Base-by-base conservation (phyloP, 2,888 invertebrate genomes). In the Zaprionus bogoriensis region DNA sequence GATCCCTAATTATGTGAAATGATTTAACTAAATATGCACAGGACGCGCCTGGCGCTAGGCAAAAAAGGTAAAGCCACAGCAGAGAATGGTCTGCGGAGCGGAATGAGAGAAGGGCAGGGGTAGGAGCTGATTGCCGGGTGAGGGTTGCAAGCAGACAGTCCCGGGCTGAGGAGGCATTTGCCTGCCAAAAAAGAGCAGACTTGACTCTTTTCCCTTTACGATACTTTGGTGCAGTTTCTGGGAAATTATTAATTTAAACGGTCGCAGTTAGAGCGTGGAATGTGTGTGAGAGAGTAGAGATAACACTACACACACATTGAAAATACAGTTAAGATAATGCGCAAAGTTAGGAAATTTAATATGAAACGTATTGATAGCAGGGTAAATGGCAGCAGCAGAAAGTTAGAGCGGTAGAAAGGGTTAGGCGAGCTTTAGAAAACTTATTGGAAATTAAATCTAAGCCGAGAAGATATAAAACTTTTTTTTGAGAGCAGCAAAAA, bases 1-100 rank as follows among this genome's bases (percentile, higher is more conserved):
- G 89, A 90, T 89, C 89, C 90, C 90, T 91, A 91, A 91, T 91
- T 91, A 90, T 90, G 89, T 89, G 88, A 89, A 90, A 90, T 89
- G 89, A 89, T 89, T 89, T 88, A 86, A 88, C 85, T 84, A 87
- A 81, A 84, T 84, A 82, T 77, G 85, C 82, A 67, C 67, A 48
- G 55, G 59, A 17, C 60, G 59, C 60, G 73, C 61, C 67, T 64
- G 76, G 48, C 65, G 42, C 60, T 59, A 47, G 57, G 52, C 50
- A 44, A 59, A 62, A 80, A 82, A 75, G 71, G 63, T 67, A 70
- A 75, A 68, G 70, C 85, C 69, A 62, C 71, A 76, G 60, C 3
- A 41, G 20, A 41, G 41, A 14, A 38, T 6, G 23, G 23, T 4
- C 19, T 10, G 5, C 9, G 10, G 10, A 10, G 47, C 47, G 45